phyloP scores from a whole-genome alignment of 2,113 vertebrate species.

The Sitta europaea region DNA sequence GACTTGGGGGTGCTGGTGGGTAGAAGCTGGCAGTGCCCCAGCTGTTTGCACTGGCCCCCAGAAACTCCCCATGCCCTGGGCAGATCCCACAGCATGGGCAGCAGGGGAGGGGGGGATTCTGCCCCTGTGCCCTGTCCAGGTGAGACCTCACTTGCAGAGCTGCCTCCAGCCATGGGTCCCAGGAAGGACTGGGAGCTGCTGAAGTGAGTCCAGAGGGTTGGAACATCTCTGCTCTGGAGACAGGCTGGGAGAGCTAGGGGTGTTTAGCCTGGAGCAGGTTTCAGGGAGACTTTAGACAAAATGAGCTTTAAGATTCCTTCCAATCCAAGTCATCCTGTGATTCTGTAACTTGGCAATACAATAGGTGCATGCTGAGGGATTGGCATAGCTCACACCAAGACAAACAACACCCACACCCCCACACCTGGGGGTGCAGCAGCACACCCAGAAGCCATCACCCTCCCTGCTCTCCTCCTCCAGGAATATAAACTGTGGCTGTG shows the following conservation, averaged over 20 bases:
- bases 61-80: not conserved
- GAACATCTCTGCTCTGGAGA: not conserved
- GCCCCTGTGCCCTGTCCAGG: fast-evolving
- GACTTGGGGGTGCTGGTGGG: not conserved
- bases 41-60: not conserved
- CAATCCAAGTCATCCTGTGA: not conserved
- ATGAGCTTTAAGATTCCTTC: not conserved
- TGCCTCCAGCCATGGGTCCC: not conserved
- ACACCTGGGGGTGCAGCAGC: not conserved
- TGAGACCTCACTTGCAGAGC: not conserved
- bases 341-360: not conserved
- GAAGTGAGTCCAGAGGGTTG: not conserved
- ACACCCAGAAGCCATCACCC: not conserved
- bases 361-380: fast-evolving
- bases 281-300: not conserved
- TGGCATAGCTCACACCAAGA: not conserved
- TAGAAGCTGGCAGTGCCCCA: not conserved
- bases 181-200: not conserved
- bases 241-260: not conserved
- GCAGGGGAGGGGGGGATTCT: not conserved
- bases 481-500: not conserved
- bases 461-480: not conserved
- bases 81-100: not conserved
- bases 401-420: not conserved
- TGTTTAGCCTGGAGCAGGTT: not conserved